These are phyloP conservation scores for Aphelenchoides besseyi DNA, from an alignment of 1,140 invertebrate genomes.

Conservation along the genomic window DNA sequence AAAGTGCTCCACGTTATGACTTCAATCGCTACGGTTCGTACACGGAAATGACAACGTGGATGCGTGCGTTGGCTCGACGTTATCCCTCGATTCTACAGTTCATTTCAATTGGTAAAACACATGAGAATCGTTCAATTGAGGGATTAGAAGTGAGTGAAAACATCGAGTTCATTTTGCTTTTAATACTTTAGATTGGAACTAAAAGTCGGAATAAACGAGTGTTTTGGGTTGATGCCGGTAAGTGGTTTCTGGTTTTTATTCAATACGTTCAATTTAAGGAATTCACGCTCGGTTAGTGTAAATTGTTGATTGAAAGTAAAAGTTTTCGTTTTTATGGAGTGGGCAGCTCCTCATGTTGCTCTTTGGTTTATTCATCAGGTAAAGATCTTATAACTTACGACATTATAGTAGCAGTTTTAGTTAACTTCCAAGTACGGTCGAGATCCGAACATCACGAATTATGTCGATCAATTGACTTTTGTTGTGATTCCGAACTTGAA, in stretches of 20 bases:
- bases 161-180: constrained; percentile 21
- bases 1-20: constrained; percentile 17
- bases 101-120: constrained; percentile 60
- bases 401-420: constrained; percentile 36
- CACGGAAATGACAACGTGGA: constrained; percentile 56
- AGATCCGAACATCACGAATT: constrained; percentile 58
- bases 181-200: constrained; percentile 53
- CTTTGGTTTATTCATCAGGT: constrained; percentile 62
- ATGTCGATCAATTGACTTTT: constrained; percentile 65
- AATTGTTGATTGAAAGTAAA: background rate
- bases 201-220: constrained; percentile 47
- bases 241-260: background rate
- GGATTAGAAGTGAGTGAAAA: constrained; percentile 53
- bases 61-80: constrained; percentile 46
- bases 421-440: constrained; percentile 57
- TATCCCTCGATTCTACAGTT: constrained; percentile 58
- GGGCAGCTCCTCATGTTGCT: constrained; percentile 61
- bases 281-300: constrained; percentile 28
- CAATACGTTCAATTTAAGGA: constrained; percentile 11
- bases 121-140: constrained; percentile 59
- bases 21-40: constrained; percentile 47
- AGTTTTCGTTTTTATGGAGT: constrained; percentile 37
- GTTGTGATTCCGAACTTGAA: constrained; percentile 71
- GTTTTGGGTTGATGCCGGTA: constrained; percentile 61
- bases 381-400: constrained; percentile 9